phyloP scores from a whole-genome alignment of 2,113 vertebrate genomes.

The Laticauda colubrina region DNA sequence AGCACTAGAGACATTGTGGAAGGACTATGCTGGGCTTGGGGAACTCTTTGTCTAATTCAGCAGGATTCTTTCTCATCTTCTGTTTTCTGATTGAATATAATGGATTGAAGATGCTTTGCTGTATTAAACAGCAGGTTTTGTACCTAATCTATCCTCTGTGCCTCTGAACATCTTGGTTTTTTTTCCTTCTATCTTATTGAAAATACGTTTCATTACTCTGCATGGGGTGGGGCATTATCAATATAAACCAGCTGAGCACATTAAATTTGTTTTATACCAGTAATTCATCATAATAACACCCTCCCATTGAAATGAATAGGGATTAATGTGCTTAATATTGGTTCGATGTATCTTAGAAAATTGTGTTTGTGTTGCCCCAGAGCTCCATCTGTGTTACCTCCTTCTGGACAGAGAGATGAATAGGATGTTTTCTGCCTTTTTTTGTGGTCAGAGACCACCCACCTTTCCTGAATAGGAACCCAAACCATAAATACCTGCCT shows the following conservation, averaged over 20 bases:
- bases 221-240: background rate
- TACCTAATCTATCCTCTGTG: background rate
- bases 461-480: background rate
- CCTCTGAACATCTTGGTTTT: background rate
- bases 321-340: background rate
- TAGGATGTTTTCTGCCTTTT: background rate
- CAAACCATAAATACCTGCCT: background rate
- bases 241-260: background rate
- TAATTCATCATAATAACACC: background rate
- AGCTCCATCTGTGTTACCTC: background rate
- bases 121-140: background rate
- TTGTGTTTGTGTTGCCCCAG: background rate
- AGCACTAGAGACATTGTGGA: background rate
- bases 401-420: background rate
- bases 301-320: background rate
- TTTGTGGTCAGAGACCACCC: rapidly evolving
- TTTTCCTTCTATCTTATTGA: background rate
- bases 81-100: background rate
- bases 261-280: background rate
- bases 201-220: background rate
- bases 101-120: background rate
- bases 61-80: background rate
- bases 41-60: background rate
- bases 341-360: background rate
- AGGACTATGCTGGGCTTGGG: background rate